Base-by-base conservation (phyloP, 2,797 vertebrate species). In the Eleutherodactylus coqui region DNA sequence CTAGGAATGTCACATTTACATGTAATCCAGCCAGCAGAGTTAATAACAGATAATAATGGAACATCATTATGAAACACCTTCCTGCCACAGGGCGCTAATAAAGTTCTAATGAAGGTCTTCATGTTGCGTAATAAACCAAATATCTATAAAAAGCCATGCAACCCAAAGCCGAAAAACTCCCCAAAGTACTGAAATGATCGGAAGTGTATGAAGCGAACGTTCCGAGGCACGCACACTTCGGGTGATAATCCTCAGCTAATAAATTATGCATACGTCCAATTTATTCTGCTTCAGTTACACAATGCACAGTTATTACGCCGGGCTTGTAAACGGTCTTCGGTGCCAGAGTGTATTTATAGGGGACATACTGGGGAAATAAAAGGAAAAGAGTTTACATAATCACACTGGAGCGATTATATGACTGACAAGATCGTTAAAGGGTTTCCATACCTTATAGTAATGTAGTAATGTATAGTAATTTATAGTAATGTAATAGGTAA, bases 261-360 rank as follows among this genome's bases (percentile, higher is more conserved):
- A 83, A 87, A 87, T 83, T 60, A 87, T 75, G 64, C 49, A 87
- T 58, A n/a, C 27, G 38, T 60, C 51, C 60, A 87, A 78, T 83
- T 79, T 87, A 64, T 73, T 79, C 38, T 43, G 64, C 62, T n/a
- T 41, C 49, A 60, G 47, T 3, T 36, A 38, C 14, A 38, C 16
- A 79, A 43, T 73, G 51, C 21, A 32, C 38, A 38, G 41, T 78
- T 87, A 87, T 79, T 83, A 83, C 83, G 64, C 49, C 60, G 85
- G 36, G 27, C 80, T 72, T 17, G 41, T 83, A 47, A 73, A 79
- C 55, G 32, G 24, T 38, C 29, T 73, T 62, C 60, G 38, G 64
- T 49, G 55, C 10, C 58, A 45, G 24, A 34, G 36, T 77, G 24
- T 82, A 77, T 82, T 77, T 77, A 76, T 82, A 69, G 29, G 32